These are phyloP conservation scores for Pseudoips prasinana DNA, from an alignment of 2,888 invertebrate species.

Conservation along the genomic window DNA sequence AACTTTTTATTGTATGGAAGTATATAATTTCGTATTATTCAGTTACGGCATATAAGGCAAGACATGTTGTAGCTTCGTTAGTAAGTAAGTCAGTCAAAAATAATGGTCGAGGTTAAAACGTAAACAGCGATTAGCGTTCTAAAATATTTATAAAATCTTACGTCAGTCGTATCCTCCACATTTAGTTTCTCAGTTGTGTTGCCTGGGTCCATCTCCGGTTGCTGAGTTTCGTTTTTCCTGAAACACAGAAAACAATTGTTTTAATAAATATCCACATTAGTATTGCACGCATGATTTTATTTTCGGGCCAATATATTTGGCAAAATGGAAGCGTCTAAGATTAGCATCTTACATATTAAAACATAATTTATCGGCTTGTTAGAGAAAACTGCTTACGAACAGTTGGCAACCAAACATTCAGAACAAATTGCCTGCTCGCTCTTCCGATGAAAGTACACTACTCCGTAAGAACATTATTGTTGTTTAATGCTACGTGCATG, in stretches of 20 bases:
- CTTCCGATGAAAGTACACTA: conserved; percentile 57
- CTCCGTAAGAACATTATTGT: conserved; percentile 52
- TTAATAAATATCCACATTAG: conserved; percentile 8
- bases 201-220: too few relatives aligned
- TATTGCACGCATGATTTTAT: conserved; percentile 5
- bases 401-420: conserved; percentile 54
- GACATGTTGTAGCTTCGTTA: conserved; percentile 10
- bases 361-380: conserved; percentile 51
- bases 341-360: conserved; percentile 39
- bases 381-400: conserved; percentile 52
- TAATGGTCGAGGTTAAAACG: conserved; percentile 20
- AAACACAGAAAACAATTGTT: conserved; percentile 33
- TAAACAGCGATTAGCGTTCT: conserved; percentile 4
- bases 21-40: conserved; percentile 1
- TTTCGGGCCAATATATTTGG: conserved; percentile 17
- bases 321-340: conserved; percentile 20
- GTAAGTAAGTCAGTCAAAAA: conserved; percentile 9
- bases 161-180: conserved; percentile 44
- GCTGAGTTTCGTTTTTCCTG: conserved; percentile 58
- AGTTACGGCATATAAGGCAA: conserved; percentile 17
- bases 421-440: conserved; percentile 62
- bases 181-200: too few relatives aligned
- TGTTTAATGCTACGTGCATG: conserved; percentile 36
- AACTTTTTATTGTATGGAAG: neutral
- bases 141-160: conserved; percentile 39